These are phyloP conservation scores for Tiliacea aurago DNA, from an alignment of 2,888 invertebrate species.

Conservation along the genomic window DNA sequence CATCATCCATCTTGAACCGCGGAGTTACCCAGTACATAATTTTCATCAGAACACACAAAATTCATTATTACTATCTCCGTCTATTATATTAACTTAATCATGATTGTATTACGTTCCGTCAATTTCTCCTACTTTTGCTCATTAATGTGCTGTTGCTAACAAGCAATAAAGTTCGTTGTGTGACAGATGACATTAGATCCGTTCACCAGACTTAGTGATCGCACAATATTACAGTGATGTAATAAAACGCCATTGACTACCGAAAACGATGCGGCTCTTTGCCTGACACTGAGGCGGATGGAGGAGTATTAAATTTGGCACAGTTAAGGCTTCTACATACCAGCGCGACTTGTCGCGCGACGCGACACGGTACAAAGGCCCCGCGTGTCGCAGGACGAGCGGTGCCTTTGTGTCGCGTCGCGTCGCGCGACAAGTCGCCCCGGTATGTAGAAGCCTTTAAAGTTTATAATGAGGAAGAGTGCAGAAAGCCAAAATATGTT, in stretches of 20 bases:
- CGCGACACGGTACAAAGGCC: too few species aligned
- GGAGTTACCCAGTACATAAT: background rate
- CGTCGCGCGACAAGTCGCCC: too few species aligned
- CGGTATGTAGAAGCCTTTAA: too few species aligned
- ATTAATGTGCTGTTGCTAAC: background rate
- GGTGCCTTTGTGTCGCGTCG: too few species aligned
- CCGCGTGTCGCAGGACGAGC: too few species aligned
- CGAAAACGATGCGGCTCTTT: conserved; percentile 30
- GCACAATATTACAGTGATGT: conserved; percentile 23
- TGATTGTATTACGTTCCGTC: background rate
- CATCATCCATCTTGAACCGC: conserved; percentile 27
- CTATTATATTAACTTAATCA: background rate
- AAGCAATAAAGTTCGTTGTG: conserved; percentile 8
- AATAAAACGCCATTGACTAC: conserved; percentile 43
- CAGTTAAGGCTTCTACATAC: too few species aligned
- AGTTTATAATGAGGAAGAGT: too few species aligned
- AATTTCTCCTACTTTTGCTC: background rate
- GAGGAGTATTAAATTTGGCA: too few species aligned
- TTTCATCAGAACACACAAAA: background rate
- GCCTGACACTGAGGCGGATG: conserved; percentile 15
- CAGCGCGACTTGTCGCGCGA: too few species aligned
- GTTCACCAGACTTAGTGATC: conserved; percentile 8
- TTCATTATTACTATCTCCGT: background rate
- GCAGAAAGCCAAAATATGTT: too few species aligned
- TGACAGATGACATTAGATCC: conserved; percentile 1